Evolutionary conservation across 2,888 invertebrate species (phyloP).

Genomic region (Noctuana brunneofusca): DNA sequence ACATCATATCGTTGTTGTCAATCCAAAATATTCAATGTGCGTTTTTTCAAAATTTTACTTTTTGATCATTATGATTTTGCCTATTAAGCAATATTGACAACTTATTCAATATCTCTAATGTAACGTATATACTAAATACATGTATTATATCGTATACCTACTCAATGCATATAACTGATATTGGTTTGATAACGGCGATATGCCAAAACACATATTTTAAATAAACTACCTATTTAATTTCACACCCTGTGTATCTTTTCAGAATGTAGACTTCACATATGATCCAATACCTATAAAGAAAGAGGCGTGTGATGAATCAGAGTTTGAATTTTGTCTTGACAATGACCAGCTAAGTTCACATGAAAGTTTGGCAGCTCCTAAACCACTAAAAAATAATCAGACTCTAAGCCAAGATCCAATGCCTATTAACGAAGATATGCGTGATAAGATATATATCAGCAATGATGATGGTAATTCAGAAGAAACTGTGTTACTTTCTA

Average conservation of each 20-base stretch:
- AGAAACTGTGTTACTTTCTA: not conserved
- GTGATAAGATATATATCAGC: not conserved
- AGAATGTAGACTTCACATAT: not conserved
- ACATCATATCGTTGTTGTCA: no score
- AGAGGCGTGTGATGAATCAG: not conserved
- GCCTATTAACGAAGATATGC: not conserved
- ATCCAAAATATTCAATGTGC: no score
- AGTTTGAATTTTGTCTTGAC: not conserved
- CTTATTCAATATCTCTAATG: no score
- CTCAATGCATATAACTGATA: not conserved
- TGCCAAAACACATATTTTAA: no score
- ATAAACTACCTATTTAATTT: no score
- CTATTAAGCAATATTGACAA: no score
- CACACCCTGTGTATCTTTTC: not conserved
- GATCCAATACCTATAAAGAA: constrained; percentile 1
- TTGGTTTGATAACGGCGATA: no score
- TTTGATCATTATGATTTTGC: no score
- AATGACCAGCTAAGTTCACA: not conserved
- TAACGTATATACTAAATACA: no score
- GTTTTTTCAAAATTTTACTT: no score
- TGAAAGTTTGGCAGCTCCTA: no score
- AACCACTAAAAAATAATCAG: not conserved
- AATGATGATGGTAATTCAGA: not conserved
- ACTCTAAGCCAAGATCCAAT: not conserved
- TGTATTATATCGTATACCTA: not conserved